Evolutionary conservation across 2,888 invertebrate genomes (phyloP), one percentile per base, ranked within the genome.

Genomic region (Dioctria rufipes): DNA sequence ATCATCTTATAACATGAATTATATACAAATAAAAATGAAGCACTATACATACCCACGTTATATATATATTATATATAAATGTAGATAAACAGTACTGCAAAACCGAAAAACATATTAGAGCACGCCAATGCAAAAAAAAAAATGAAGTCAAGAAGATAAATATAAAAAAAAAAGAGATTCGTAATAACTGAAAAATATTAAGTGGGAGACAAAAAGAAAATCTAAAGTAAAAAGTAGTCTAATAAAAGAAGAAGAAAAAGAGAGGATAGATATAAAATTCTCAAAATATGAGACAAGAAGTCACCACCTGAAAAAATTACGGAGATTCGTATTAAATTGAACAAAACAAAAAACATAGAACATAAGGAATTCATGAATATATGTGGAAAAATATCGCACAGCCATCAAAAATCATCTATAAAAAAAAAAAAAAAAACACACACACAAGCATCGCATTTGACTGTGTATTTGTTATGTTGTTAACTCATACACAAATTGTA

Each of bases 1-100:
- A 85, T 85, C 81, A 83, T 84, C 83, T 83, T 83, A 83, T 83
- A 83, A 81, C 82, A 83, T 84, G 82, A 83, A 67, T 61, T 25
- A 37, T 63, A 63, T 63, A 63, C 37, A 77, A 63, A 37, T 37
- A 77, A 49, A 77, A 46, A 63, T 37, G 63, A 42, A 63, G 63
- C 58, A 58, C 58, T 58, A 40, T 58, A n/a, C 58, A 58, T 58
- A 58, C 73, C 73, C 58, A 58, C 58, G 58, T 51, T 71, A 71
- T 60, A 60, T 75, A 75, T 71, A 71, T 60, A 63, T 25, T 42
- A 60, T 75, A 75, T 60, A 75, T 77, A 49, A 77, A 77, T 60
- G 40, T 73, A 77, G 51, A 77, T 77, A 77, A 77, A 63, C 77
- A 77, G 77, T 77, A 77, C 77, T 77, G 63, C 77, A 77, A 77